Evolutionary conservation across 2,888 invertebrate species (phyloP).

Genomic region (Noctua pronuba): DNA sequence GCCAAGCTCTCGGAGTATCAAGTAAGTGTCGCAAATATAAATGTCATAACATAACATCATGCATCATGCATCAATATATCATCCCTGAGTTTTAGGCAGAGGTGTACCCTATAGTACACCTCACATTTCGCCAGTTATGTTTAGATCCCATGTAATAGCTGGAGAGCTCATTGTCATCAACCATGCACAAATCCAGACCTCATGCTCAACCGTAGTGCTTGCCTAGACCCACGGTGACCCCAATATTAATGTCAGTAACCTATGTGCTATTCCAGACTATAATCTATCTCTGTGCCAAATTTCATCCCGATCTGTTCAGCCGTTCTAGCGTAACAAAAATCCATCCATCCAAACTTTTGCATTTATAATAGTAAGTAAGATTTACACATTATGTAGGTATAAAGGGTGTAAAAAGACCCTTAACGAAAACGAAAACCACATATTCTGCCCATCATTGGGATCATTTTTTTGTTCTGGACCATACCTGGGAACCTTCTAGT

Average conservation of each 20-base stretch:
- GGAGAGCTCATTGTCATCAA: background rate
- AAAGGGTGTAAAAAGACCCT: no score
- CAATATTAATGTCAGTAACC: background rate
- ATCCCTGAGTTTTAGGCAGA: background rate
- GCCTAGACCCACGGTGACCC: no score
- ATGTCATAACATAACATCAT: background rate
- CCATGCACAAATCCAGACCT: no score
- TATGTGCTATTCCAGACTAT: background rate
- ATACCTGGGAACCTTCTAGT: no score
- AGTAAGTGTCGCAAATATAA: conserved; percentile 87
- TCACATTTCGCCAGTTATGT: background rate
- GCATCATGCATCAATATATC: no score
- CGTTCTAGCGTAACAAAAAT: background rate
- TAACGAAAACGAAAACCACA: no score
- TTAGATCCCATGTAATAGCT: background rate
- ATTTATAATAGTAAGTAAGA: background rate
- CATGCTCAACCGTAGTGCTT: no score
- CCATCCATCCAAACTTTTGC: no score
- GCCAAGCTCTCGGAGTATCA: conserved; percentile 95
- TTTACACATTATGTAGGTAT: background rate
- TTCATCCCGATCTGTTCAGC: background rate
- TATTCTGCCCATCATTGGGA: no score
- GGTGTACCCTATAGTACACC: background rate
- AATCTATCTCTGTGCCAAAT: background rate
- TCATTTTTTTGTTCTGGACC: no score